Percentiles rank a stretch among this genome's conserved stretches.
phyloP scores from a whole-genome alignment of 2,888 invertebrate genomes.

The Yponomeuta evonymella region DNA sequence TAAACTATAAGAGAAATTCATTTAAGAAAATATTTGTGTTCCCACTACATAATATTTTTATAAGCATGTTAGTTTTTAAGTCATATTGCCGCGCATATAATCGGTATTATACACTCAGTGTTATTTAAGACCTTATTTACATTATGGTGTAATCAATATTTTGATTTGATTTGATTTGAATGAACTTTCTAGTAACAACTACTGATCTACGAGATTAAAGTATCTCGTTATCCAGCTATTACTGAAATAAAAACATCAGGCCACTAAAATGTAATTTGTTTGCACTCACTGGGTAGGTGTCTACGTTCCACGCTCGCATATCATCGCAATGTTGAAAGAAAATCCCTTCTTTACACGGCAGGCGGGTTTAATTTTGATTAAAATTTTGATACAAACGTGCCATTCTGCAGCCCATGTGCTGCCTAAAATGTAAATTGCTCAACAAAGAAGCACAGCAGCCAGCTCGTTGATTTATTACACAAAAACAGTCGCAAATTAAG shows the following conservation, averaged over 20 bases:
- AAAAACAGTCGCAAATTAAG: conserved; percentile 71
- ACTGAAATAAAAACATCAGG: background rate
- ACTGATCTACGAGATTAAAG: too few species aligned
- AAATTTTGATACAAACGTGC: background rate
- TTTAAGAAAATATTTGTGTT: too few species aligned
- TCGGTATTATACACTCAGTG: too few species aligned
- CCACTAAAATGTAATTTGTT: background rate
- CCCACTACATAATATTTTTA: too few species aligned
- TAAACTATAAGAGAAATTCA: too few species aligned
- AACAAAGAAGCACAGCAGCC: conserved; percentile 22
- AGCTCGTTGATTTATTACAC: conserved; percentile 60
- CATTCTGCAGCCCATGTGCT: conserved; percentile 10
- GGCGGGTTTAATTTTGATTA: background rate
- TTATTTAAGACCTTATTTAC: too few species aligned
- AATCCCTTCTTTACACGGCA: background rate
- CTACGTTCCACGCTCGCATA: background rate
- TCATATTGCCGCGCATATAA: too few species aligned
- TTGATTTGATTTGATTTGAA: background rate
- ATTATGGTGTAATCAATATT: too few species aligned
- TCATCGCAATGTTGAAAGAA: background rate
- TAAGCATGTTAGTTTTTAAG: too few species aligned
- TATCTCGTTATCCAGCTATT: background rate
- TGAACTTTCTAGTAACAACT: background rate
- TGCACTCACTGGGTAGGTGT: background rate
- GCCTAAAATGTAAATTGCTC: conserved; percentile 10